Percentiles rank a stretch among this genome's conserved stretches.
Conservation (phyloP, 2,888 invertebrate species). For the Lomographa bimaculata region DNA sequence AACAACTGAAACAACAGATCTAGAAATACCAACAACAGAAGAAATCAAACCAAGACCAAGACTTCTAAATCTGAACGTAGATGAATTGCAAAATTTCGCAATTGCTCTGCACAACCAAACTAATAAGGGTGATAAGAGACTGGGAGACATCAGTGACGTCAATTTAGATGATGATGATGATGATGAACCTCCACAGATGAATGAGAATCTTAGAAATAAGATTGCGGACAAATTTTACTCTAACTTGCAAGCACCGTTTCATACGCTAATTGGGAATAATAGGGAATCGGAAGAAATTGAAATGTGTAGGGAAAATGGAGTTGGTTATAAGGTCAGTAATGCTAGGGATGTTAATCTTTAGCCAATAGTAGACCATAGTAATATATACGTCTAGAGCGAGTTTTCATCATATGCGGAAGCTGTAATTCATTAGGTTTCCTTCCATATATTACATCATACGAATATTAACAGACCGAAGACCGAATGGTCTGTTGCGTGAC, state of each 20-base stretch:
- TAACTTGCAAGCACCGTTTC: slow-evolving; percentile 69
- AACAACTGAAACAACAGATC: slow-evolving; percentile 40
- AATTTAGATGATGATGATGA: slow-evolving; percentile 88
- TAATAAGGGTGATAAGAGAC: slow-evolving; percentile 51
- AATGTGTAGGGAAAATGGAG: slow-evolving; percentile 73
- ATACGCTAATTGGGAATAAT: slow-evolving; percentile 57
- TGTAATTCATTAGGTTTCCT: too few relatives aligned
- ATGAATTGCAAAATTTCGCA: slow-evolving; percentile 71
- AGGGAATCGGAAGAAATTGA: slow-evolving; percentile 58
- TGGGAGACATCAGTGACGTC: slow-evolving; percentile 89
- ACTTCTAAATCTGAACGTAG: slow-evolving; percentile 67
- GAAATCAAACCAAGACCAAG: slow-evolving; percentile 60
- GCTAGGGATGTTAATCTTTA: too few relatives aligned
- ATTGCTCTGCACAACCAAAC: slow-evolving; percentile 69
- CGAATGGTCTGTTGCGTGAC: too few relatives aligned
- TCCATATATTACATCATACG: too few relatives aligned
- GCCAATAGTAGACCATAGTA: too few relatives aligned
- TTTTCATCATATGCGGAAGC: too few relatives aligned
- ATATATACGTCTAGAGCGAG: too few relatives aligned
- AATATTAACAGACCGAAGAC: too few relatives aligned
- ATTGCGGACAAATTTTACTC: slow-evolving; percentile 70
- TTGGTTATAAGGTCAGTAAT: slow-evolving; percentile 77
- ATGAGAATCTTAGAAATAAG: slow-evolving; percentile 41
- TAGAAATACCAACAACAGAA: slow-evolving; percentile 40
- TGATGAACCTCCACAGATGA: slow-evolving; percentile 51